Evolutionary conservation across 1,140 invertebrate genomes (phyloP).

Genomic region (honey bee (Apis mellifera)): Amel_HAv3.1 CM009942.2:9214501-9215000

Average conservation of each 20-base stretch:
- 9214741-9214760: background rate
- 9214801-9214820: constrained; percentile 52
- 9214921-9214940: constrained; percentile 59
- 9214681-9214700: too few species aligned
- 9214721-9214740: background rate
- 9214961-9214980: constrained; percentile 63
- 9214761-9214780: background rate
- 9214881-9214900: constrained; percentile 29
- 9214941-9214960: constrained; percentile 63
- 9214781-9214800: constrained; percentile 51
- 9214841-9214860: constrained; percentile 34
- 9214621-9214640: too few species aligned
- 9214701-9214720: too few species aligned
- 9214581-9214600: too few species aligned
- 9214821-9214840: constrained; percentile 51
- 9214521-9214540: too few species aligned
- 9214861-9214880: constrained; percentile 43
- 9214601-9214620: too few species aligned
- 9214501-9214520: too few species aligned
- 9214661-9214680: too few species aligned
- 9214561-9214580: too few species aligned
- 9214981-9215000: constrained; percentile 62
- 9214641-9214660: too few species aligned
- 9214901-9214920: constrained; percentile 49
- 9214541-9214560: too few species aligned